phyloP scores from a whole-genome alignment of 1,140 invertebrate genomes.

The Micrasema longulum region DNA sequence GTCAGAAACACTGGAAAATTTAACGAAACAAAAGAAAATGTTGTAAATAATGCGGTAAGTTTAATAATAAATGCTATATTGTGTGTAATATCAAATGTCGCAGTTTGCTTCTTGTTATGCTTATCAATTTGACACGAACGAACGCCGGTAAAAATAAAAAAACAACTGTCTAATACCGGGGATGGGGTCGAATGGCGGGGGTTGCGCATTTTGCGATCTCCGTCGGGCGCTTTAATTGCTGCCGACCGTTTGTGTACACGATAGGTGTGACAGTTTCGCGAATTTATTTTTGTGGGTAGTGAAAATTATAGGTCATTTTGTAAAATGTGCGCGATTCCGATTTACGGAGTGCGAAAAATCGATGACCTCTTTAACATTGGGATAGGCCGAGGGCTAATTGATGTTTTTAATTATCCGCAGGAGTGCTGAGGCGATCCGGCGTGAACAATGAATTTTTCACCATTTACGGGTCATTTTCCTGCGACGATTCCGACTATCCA shows the following conservation, averaged over 20 bases:
- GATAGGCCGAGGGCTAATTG: conserved; percentile 46
- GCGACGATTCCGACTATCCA: conserved; percentile 73
- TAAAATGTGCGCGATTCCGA: conserved; percentile 34
- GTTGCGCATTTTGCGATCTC: conserved; percentile 46
- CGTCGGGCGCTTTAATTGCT: conserved; percentile 40
- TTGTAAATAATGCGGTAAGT: conserved; percentile 47
- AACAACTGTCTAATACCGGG: conserved; percentile 34
- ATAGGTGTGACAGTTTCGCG: conserved; percentile 29
- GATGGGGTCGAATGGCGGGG: conserved; percentile 47
- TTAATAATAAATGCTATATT: conserved; percentile 5
- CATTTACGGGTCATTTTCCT: conserved; percentile 74
- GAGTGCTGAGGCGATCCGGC: conserved; percentile 41
- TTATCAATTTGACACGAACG: conserved; percentile 7
- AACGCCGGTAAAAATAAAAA: conserved; percentile 47
- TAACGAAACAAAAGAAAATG: conserved; percentile 48
- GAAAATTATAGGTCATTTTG: conserved; percentile 11
- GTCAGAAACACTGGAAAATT: conserved; percentile 48
- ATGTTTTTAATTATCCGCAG: conserved; percentile 47
- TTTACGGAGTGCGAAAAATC: conserved; percentile 42
- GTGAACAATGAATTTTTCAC: conserved; percentile 74
- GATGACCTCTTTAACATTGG: conserved; percentile 50
- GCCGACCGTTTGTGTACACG: conserved; percentile 13
- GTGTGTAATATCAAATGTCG: conserved; percentile 20
- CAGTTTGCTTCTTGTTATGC: conserved; percentile 4
- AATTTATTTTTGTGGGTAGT: background rate